Percentiles rank a stretch among this genome's conserved stretches.
These are phyloP conservation scores for Plebejus melissa DNA, from an alignment of 2,888 invertebrate species.

Conservation along the genomic window DNA sequence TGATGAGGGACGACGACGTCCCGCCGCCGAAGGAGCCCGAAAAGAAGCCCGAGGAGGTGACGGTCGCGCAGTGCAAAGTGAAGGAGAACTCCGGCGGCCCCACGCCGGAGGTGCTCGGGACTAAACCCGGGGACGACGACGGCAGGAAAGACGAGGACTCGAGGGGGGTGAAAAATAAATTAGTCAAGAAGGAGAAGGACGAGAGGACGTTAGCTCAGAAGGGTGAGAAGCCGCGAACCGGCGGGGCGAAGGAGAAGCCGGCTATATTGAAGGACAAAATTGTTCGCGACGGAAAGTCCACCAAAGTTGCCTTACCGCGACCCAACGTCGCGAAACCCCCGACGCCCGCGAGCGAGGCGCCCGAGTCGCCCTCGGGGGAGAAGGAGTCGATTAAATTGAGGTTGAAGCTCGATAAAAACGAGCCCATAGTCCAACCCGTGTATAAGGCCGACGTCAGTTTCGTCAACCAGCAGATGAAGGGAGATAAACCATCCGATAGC, in stretches of 20 bases:
- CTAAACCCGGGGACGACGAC: conserved; percentile 61
- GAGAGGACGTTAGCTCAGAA: conserved; percentile 59
- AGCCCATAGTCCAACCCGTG: conserved; percentile 86
- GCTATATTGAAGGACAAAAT: conserved; percentile 65
- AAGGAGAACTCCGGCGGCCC: conserved; percentile 59
- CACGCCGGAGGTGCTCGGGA: conserved; percentile 78
- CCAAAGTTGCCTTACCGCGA: conserved; percentile 65
- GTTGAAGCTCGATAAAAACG: conserved; percentile 89
- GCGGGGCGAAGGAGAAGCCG: conserved; percentile 65
- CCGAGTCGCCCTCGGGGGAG: conserved; percentile 63
- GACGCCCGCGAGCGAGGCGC: conserved; percentile 49
- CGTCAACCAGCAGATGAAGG: conserved; percentile 76
- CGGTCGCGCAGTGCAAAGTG: conserved; percentile 63
- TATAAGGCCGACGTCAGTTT: conserved; percentile 90
- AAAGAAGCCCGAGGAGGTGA: conserved; percentile 76
- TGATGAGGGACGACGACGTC: conserved; percentile 91
- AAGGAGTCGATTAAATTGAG: conserved; percentile 90
- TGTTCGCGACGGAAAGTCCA: conserved; percentile 59
- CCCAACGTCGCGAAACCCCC: conserved; percentile 50
- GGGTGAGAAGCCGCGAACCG: conserved; percentile 61
- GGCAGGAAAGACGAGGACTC: conserved; percentile 47
- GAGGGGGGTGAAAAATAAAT: conserved; percentile 43
- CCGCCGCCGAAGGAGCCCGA: conserved; percentile 81
- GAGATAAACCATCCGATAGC: conserved; percentile 74
- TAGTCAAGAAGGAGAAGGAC: conserved; percentile 49